These are phyloP conservation scores for Troides aeacus DNA, from an alignment of 2,888 invertebrate species.

Conservation along the genomic window DNA sequence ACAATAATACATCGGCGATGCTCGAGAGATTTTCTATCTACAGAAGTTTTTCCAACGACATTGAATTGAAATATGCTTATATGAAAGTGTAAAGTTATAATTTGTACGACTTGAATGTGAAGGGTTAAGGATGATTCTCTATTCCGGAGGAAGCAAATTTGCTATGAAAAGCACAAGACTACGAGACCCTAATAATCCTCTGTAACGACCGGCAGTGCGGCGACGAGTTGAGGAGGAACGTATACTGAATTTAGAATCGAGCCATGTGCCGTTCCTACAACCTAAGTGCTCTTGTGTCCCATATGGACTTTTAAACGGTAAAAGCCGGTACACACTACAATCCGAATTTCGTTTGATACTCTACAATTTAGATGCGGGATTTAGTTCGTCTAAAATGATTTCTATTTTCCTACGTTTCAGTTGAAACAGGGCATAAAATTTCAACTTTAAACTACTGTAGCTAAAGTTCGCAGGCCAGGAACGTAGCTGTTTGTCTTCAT, in stretches of 20 bases:
- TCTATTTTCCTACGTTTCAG: background rate
- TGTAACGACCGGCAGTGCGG: slow-evolving; percentile 12
- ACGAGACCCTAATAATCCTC: slow-evolving; percentile 17
- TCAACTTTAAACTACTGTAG: no score
- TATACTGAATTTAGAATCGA: slow-evolving; percentile 26
- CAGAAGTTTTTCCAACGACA: background rate
- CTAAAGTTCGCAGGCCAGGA: no score
- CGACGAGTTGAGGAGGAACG: slow-evolving; percentile 9
- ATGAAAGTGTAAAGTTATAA: background rate
- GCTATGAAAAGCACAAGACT: slow-evolving; percentile 9
- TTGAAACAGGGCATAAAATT: background rate
- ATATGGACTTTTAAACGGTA: slow-evolving; percentile 18
- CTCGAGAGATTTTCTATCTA: background rate
- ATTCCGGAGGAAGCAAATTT: slow-evolving; percentile 13
- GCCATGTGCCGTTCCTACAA: slow-evolving; percentile 15
- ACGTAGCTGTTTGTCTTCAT: no score
- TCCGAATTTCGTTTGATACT: slow-evolving; percentile 2
- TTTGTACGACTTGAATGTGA: background rate
- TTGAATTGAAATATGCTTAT: no score
- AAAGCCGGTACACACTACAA: slow-evolving; percentile 19
- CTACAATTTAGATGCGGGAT: slow-evolving; percentile 7
- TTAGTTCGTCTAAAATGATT: background rate
- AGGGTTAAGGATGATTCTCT: background rate
- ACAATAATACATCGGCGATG: no score
- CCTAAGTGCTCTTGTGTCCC: slow-evolving; percentile 21